phyloP scores from a whole-genome alignment of 1,140 invertebrate species.

The Papilio polyxenes region DNA sequence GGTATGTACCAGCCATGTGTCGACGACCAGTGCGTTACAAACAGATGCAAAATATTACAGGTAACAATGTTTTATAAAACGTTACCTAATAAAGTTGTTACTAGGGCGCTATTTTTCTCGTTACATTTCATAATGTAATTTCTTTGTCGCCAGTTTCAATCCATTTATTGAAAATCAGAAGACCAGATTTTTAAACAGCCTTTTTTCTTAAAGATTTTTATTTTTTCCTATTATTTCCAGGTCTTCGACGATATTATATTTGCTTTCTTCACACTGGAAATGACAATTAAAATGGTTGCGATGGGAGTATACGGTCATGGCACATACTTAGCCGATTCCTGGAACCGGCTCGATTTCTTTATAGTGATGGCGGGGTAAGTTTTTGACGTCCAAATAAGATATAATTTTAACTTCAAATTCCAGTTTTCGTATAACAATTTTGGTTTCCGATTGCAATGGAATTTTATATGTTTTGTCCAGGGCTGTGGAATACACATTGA shows the following conservation, averaged over 20 bases:
- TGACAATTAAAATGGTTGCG: conserved; percentile 99
- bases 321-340: conserved; percentile 98
- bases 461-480: conserved; percentile 82
- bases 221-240: conserved; percentile 79
- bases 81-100: not conserved
- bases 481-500: conserved; percentile 95
- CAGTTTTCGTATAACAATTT: not conserved
- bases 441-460: not conserved
- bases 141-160: too few species aligned
- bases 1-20: conserved; percentile 99
- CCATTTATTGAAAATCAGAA: too few species aligned
- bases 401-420: not conserved
- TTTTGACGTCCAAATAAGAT: conserved; percentile 9
- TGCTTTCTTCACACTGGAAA: conserved; percentile 97
- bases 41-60: conserved; percentile 96
- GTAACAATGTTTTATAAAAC: conserved; percentile 76
- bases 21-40: conserved; percentile 95
- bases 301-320: conserved; percentile 98
- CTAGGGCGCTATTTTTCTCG: not conserved
- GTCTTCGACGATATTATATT: conserved; percentile 99
- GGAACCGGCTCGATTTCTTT: conserved; percentile 99
- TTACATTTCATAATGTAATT: too few species aligned
- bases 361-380: conserved; percentile 96
- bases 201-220: not conserved
- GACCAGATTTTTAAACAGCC: too few species aligned